Evolutionary conservation across 2,113 vertebrate species (phyloP), one percentile per base, ranked within the genome.

Genomic region (Nycticryphes semicollaris): DNA sequence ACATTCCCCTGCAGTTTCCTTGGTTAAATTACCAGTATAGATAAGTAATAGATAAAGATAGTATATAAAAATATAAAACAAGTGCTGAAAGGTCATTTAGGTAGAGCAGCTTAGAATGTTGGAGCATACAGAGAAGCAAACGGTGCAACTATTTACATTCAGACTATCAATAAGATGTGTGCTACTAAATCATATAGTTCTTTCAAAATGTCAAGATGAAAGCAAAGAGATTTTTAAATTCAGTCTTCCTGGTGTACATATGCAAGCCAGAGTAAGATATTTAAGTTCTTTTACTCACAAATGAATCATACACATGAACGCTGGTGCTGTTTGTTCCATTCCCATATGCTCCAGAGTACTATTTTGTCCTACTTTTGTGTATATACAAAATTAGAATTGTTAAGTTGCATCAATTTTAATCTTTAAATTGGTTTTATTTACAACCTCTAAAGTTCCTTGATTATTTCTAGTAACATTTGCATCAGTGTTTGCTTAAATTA

Each of bases 361-460:
- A 91, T 96, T 97, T 94, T 87, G 91, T 94, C 94, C 96, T 85
- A 96, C 87, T 96, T 97, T 90, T 91, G 14, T 91, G 41, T 41
- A 30, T 83, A 80, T 87, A 83, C 91, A 89, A 85, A 97, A 95
- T 94, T 92, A 96, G 95, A 94, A 95, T 95, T 90, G 59, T 84
- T 84, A 96, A 96, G 83, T 87, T 86, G 67, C 91, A 94, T 94
- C 85, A 94, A 95, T 96, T 97, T 95, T 84, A 90, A 90, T 96
- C 86, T 95, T 94, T 90, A 96, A 95, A 95, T 70, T 33, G 30
- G 70, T 92, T 98, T 98, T 95, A 97, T 96, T 97, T 97, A 96
- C 73, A 96, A 92, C 39, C 41, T 89, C 84, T 94, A 92, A 95
- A 92, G 90, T 96, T 97, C 83, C 78, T 89, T 97, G 92, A 96